These are phyloP conservation scores for Drosophila bunnanda DNA, from an alignment of 2,888 invertebrate genomes.

Conservation along the genomic window DNA sequence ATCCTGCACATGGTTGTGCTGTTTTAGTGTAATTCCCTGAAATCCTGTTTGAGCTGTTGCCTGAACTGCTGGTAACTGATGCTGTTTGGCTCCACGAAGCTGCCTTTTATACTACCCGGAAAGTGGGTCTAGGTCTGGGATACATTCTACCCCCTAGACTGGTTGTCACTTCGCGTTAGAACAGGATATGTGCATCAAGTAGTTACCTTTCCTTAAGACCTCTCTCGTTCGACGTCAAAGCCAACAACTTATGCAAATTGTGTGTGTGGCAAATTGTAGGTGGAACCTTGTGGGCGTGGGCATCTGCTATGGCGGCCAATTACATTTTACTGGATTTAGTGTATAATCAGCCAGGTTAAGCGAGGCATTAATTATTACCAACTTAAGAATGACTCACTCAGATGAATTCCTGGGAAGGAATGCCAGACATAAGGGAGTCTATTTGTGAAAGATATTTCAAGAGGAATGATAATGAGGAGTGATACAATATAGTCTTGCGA, in stretches of 20 bases:
- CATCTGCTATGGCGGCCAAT: slow-evolving; percentile 1
- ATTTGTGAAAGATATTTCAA: neutral
- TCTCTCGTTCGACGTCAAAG: neutral
- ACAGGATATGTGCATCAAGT: slow-evolving; percentile 1
- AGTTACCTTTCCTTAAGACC: neutral
- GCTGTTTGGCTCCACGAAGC: neutral
- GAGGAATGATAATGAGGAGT: neutral
- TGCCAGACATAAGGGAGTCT: neutral
- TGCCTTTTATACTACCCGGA: slow-evolving; percentile 1
- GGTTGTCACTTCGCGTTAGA: slow-evolving; percentile 4
- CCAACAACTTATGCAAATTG: slow-evolving; percentile 3
- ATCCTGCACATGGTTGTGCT: neutral
- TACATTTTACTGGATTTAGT: neutral
- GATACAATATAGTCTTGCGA: too few species aligned
- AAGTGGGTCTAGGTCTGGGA: slow-evolving; percentile 9
- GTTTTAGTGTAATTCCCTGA: neutral
- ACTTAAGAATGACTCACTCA: neutral
- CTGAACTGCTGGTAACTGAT: slow-evolving; percentile 2
- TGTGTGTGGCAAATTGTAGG: neutral
- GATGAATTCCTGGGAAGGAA: neutral
- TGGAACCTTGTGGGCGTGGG: neutral
- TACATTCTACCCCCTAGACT: neutral
- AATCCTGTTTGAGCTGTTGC: neutral
- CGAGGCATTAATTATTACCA: neutral
- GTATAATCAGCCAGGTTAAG: neutral